Base-by-base conservation (phyloP, 1,140 invertebrate genomes). In the Atopsyche davidsoni region DNA sequence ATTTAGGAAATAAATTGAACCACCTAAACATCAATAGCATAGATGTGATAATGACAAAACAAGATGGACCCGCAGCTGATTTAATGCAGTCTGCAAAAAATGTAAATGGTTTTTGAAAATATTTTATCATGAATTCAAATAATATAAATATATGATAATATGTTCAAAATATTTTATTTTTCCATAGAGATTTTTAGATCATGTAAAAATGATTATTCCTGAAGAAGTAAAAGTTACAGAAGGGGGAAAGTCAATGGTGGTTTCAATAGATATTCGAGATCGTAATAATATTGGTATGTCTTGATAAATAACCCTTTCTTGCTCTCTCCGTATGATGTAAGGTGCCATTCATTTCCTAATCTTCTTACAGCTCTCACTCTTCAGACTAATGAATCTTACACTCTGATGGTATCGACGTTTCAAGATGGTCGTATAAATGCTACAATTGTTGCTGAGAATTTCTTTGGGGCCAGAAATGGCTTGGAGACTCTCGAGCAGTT, bases 401-500 rank as follows among this genome's bases (percentile, higher is more conserved):
- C 47, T 0, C 62, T 89, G 0, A 68, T 67, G 2, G 68, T 86
- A 11, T 51, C 60, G 3, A 66, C 67, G 3, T 60, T 65, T 31
- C 56, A 69, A 17, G 71, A 65, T 55, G 74, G 73, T 14, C 66
- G 62, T 47, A 66, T 85, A 2, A 72, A 77, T 36, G 82, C 77
- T 0, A 76, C 75, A 0, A 80, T 92, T 4, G 69, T 55, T 0
- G 80, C 82, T 0, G 58, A 63, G 1, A 82, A 72, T 2, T 87
- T 83, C 63, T 90, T 87, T 60, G 88, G 89, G 1, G 76, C 79
- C 0, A 73, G 87, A 2, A 78, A 91, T 61, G 89, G 75, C 0
- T 48, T 90, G n/a, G 87, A 91, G 69, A 89, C 88, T 0, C 66
- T 92, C 0, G 70, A 75, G 1, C 89, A 92, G 57, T 61, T 92